Evolutionary conservation across 2,797 vertebrate species (phyloP), one percentile per base, ranked within the genome.

Genomic region (Scomberomorus guttatus): DNA sequence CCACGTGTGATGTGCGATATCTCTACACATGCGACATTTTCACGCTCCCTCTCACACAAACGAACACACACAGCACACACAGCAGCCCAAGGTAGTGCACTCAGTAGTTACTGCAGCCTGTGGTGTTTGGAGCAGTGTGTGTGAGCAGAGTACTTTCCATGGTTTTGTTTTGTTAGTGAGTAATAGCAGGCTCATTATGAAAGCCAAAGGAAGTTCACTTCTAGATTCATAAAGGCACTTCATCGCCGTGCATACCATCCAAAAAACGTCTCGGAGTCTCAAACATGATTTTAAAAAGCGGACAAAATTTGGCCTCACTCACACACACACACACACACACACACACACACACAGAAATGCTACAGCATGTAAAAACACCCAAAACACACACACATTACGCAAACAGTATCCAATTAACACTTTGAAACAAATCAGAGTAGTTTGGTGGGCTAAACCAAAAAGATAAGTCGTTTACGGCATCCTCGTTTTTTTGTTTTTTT

Each of bases 121-220:
- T 77, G 79, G 77, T 69, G 83, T 81, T 77, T 75, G 67, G 71
- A 74, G 55, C 70, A 10, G 72, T 62, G 67, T 62, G 67, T 83
- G 75, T 72, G 73, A 83, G 87, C 63, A 73, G 81, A 92, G 83
- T 76, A 89, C 89, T 95, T 94, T 95, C 92, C 93, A 92, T 90
- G 87, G 90, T 88, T 93, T 90, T 95, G 88, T 94, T 94, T 93
- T 90, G 80, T 74, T 92, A 80, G 93, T 93, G 94, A 95, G 92
- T 95, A 94, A 95, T 89, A 85, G 85, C 72, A 58, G 82, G 57
- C 86, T 92, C 89, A 93, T 94, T 94, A 93, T 80, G 74, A 87
- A 88, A 91, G 89, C 81, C 89, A 90, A 75, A 92, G 92, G 92
- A 95, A 94, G 93, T 93, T 94, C 90, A 90, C 91, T 87, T 82